These are phyloP conservation scores for Cryptocheilus praepositus DNA, from an alignment of 2,888 invertebrate genomes.

Conservation along the genomic window DNA sequence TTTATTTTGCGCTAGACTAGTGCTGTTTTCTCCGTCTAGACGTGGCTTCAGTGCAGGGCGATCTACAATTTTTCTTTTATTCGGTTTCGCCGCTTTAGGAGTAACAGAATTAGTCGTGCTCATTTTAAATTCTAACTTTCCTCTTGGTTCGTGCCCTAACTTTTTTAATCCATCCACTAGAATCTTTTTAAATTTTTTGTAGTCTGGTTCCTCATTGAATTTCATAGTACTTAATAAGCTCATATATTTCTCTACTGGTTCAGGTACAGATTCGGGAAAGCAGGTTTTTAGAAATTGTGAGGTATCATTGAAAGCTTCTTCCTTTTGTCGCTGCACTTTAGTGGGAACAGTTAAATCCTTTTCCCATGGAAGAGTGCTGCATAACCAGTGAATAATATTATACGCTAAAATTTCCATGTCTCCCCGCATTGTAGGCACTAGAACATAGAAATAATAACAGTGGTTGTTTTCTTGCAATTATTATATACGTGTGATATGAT, in stretches of 20 bases:
- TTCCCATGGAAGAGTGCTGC: conserved; percentile 91
- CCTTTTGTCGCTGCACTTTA: conserved; percentile 83
- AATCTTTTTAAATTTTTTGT: conserved; percentile 82
- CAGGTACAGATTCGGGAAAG: conserved; percentile 72
- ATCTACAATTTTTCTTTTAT: conserved; percentile 20
- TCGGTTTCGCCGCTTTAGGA: conserved; percentile 27
- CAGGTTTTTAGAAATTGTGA: conserved; percentile 73
- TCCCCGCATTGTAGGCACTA: conserved; percentile 88
- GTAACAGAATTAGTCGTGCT: background rate
- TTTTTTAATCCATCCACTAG: conserved; percentile 81
- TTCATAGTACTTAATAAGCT: conserved; percentile 82
- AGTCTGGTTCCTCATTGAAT: conserved; percentile 85
- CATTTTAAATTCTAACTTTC: conserved; percentile 78
- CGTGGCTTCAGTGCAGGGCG: background rate
- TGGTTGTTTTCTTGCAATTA: background rate
- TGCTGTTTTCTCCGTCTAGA: conserved; percentile 29
- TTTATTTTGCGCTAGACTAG: conserved; percentile 22
- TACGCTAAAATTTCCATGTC: conserved; percentile 96
- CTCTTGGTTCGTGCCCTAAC: conserved; percentile 77
- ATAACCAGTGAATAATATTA: conserved; percentile 95
- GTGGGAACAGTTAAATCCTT: conserved; percentile 79
- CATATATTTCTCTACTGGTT: conserved; percentile 76
- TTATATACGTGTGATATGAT: background rate
- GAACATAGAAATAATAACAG: conserved; percentile 48
- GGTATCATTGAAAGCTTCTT: conserved; percentile 80